phyloP scores from a whole-genome alignment of 1,140 invertebrate species.

The Drosophila sturtevanti region DNA sequence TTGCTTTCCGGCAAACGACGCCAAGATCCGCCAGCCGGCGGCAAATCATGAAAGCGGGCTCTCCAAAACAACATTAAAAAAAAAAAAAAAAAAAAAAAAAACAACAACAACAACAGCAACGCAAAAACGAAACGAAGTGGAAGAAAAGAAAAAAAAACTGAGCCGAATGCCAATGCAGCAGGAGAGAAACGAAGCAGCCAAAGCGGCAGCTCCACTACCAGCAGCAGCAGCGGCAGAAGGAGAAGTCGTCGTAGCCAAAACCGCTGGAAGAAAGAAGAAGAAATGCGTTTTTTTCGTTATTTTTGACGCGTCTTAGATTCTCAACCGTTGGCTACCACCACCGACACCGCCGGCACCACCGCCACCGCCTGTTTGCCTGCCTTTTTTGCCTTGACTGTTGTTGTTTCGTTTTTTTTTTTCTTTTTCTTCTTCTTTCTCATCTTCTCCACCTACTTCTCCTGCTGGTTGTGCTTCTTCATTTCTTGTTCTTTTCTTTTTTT shows the following conservation, averaged over 20 bases:
- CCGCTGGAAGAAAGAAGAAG: slow-evolving; percentile 43
- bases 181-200: slow-evolving; percentile 24
- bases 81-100: neutral
- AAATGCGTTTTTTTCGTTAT: slow-evolving; percentile 73
- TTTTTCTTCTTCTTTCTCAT: neutral
- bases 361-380: neutral
- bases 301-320: slow-evolving; percentile 79
- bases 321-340: slow-evolving; percentile 21
- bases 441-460: slow-evolving; percentile 2
- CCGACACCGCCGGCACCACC: slow-evolving; percentile 9
- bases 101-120: slow-evolving; percentile 22
- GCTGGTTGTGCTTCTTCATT: slow-evolving; percentile 17
- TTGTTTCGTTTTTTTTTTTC: neutral
- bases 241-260: slow-evolving; percentile 3
- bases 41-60: slow-evolving; percentile 74
- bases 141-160: slow-evolving; percentile 29
- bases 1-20: slow-evolving; percentile 65
- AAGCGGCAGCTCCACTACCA: slow-evolving; percentile 1
- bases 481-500: slow-evolving; percentile 25
- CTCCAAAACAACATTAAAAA: slow-evolving; percentile 19
- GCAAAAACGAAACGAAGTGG: slow-evolving; percentile 8
- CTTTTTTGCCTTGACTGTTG: neutral
- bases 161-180: slow-evolving; percentile 51
- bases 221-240: slow-evolving; percentile 35
- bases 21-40: slow-evolving; percentile 57